Conservation (phyloP, 2,888 invertebrate species). For the Drosophila imparisetae region DNA sequence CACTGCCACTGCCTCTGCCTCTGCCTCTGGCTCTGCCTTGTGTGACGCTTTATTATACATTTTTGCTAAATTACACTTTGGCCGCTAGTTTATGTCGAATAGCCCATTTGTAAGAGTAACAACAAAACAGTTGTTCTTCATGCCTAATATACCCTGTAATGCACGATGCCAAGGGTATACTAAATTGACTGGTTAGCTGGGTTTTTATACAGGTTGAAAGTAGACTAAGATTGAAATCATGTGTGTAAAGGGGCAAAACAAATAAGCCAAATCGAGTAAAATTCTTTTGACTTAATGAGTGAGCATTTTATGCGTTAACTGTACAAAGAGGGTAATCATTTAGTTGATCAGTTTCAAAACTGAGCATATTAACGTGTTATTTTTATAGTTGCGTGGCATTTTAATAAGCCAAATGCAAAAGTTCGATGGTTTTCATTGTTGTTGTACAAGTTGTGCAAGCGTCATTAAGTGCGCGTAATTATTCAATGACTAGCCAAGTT, state of each 20-base stretch:
- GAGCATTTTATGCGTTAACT: too few relatives aligned
- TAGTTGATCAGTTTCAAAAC: not conserved
- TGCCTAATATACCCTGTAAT: conserved; percentile 30
- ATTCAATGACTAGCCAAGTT: conserved; percentile 77
- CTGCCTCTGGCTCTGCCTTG: not conserved
- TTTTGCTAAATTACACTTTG: conserved; percentile 80
- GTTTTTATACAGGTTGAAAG: not conserved
- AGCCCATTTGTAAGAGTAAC: conserved; percentile 48
- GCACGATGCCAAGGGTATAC: not conserved
- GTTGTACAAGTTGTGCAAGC: conserved; percentile 62
- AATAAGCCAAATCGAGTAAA: not conserved
- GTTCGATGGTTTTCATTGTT: conserved; percentile 37
- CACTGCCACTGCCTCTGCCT: not conserved
- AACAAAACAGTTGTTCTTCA: conserved; percentile 30
- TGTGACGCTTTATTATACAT: conserved; percentile 67
- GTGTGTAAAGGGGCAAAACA: not conserved
- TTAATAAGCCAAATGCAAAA: conserved; percentile 67
- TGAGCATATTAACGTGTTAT: conserved; percentile 15
- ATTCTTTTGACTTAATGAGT: not conserved
- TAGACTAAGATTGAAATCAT: not conserved
- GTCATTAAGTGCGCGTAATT: conserved; percentile 82
- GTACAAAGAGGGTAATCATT: conserved; percentile 25
- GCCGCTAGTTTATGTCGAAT: conserved; percentile 69
- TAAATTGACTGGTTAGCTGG: not conserved
- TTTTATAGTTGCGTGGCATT: conserved; percentile 69